Percentiles rank a stretch among this genome's conserved stretches.
Evolutionary conservation across 2,113 vertebrate genomes (phyloP).

Genomic region (Nematolebias whitei): DNA sequence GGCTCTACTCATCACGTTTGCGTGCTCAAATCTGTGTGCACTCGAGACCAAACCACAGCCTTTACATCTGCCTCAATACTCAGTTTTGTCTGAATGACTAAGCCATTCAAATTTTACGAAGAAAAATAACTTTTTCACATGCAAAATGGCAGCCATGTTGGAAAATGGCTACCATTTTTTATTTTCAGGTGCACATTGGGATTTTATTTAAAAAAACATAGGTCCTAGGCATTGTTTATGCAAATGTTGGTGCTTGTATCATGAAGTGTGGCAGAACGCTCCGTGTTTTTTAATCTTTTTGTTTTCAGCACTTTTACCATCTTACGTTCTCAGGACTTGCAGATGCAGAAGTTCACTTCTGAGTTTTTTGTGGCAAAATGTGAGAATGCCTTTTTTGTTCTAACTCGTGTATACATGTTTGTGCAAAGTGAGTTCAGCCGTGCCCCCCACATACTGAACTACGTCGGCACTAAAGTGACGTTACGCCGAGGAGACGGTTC

Average conservation of each 20-base stretch:
- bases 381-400: conserved; percentile 1
- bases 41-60: no score
- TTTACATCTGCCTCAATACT: no score
- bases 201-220: no score
- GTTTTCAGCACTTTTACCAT: background rate
- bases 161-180: no score
- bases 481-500: conserved; percentile 91
- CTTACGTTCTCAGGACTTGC: background rate
- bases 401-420: background rate
- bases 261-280: background rate
- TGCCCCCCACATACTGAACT: conserved; percentile 86
- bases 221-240: no score
- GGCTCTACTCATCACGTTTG: no score
- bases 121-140: no score
- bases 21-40: no score
- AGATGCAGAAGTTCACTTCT: background rate
- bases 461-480: conserved; percentile 86
- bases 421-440: conserved; percentile 87
- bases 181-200: no score
- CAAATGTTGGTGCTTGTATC: conserved; percentile 40
- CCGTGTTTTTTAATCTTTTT: background rate
- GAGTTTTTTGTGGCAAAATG: conserved; percentile 12
- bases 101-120: no score
- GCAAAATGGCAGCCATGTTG: no score
- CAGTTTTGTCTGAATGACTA: no score